A percentile compares a stretch with the other conserved stretches of the same genome.
Evolutionary conservation across 2,888 invertebrate species (phyloP).

Genomic region (Serripes groenlandicus): DNA sequence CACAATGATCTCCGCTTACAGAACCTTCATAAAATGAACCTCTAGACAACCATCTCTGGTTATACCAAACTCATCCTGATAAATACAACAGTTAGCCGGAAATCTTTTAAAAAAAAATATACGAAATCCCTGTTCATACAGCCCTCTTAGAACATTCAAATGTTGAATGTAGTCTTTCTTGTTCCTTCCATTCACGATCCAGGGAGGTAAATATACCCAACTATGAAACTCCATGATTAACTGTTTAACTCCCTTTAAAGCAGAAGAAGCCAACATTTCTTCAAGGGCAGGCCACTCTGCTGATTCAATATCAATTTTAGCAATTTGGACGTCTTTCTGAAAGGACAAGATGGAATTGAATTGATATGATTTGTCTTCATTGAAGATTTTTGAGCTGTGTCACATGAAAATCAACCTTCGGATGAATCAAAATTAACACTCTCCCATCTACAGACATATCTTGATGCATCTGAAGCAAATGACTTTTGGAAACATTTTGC

Average conservation of each 20-base stretch:
- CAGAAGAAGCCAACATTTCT: conserved; percentile 39
- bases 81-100: conserved; percentile 60
- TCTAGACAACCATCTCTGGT: conserved; percentile 53
- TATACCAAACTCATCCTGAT: conserved; percentile 48
- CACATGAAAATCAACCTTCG: no score
- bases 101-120: conserved; percentile 62
- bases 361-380: no score
- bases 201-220: conserved; percentile 56
- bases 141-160: conserved; percentile 40
- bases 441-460: no score
- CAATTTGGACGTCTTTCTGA: conserved; percentile 43
- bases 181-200: conserved; percentile 48
- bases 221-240: conserved; percentile 62
- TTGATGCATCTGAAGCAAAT: no score
- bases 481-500: no score
- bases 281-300: conserved; percentile 58
- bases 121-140: conserved; percentile 58
- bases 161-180: conserved; percentile 51
- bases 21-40: conserved; percentile 54
- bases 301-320: conserved; percentile 61
- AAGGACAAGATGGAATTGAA: no score
- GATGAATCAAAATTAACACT: no score
- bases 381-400: no score
- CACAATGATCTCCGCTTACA: no score
- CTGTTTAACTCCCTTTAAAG: conserved; percentile 55